Evolutionary conservation across 2,888 invertebrate genomes (phyloP).

Genomic region (Argyra leucocephala): DNA sequence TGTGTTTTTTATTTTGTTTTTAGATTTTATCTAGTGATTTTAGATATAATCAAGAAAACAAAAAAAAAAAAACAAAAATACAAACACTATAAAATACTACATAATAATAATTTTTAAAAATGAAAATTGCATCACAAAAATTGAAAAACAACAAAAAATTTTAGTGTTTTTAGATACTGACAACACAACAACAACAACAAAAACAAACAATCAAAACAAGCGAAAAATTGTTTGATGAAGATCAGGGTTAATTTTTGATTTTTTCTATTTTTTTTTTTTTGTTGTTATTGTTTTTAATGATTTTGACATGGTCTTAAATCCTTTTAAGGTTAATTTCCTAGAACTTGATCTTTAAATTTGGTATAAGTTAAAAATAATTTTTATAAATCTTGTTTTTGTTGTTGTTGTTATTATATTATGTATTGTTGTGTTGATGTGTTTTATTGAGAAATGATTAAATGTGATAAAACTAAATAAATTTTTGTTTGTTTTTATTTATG

Average conservation of each 20-base stretch:
- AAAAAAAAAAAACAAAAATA: background rate
- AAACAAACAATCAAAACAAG: background rate
- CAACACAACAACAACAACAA: background rate
- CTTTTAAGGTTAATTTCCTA: conserved; percentile 6
- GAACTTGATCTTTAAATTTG: conserved; percentile 4
- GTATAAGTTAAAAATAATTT: too few species aligned
- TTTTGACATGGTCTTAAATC: conserved; percentile 6
- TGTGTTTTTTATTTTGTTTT: background rate
- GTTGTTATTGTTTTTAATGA: background rate
- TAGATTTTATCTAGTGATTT: background rate
- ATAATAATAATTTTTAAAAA: too few species aligned
- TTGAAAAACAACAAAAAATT: too few species aligned
- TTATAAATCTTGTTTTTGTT: background rate
- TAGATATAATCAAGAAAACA: background rate
- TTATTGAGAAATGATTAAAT: background rate
- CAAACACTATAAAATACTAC: too few species aligned
- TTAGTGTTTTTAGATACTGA: too few species aligned
- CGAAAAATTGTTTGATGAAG: background rate
- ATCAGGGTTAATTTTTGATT: background rate
- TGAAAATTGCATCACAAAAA: background rate
- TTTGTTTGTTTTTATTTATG: too few species aligned
- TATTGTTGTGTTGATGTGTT: background rate
- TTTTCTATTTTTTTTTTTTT: background rate
- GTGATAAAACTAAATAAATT: too few species aligned
- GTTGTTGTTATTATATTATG: background rate